Evolutionary conservation across 1,140 invertebrate species (phyloP).

Genomic region (Papilio helenus): DNA sequence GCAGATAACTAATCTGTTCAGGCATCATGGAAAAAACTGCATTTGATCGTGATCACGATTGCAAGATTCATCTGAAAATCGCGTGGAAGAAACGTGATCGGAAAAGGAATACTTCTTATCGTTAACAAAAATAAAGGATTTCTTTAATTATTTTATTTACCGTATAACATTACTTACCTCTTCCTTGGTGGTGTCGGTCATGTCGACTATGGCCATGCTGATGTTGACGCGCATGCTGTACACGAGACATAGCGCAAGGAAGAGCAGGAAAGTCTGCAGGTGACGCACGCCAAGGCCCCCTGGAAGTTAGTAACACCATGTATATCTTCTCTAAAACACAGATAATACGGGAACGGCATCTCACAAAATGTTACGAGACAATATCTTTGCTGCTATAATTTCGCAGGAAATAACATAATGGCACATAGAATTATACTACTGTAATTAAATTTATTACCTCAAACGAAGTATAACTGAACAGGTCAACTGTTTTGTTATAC

Average conservation of each 20-base stretch:
- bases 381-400: too few species aligned
- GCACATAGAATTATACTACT: neutral
- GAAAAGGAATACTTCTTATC: neutral
- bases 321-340: neutral
- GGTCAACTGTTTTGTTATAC: too few species aligned
- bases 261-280: conserved; percentile 84
- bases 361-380: too few species aligned
- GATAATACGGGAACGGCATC: neutral
- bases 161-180: conserved; percentile 30
- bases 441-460: too few species aligned
- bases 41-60: neutral
- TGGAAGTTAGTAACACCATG: neutral
- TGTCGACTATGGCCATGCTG: conserved; percentile 47
- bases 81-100: neutral
- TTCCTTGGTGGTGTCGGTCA: conserved; percentile 44
- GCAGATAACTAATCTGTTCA: neutral
- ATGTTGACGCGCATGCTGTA: conserved; percentile 83
- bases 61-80: neutral
- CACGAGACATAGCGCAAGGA: conserved; percentile 84
- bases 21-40: neutral
- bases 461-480: too few species aligned
- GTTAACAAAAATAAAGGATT: too few species aligned
- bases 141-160: neutral
- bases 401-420: too few species aligned
- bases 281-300: conserved; percentile 84